These are phyloP conservation scores for Gobio gobio DNA, from an alignment of 2,113 vertebrate species.

Conservation along the genomic window DNA sequence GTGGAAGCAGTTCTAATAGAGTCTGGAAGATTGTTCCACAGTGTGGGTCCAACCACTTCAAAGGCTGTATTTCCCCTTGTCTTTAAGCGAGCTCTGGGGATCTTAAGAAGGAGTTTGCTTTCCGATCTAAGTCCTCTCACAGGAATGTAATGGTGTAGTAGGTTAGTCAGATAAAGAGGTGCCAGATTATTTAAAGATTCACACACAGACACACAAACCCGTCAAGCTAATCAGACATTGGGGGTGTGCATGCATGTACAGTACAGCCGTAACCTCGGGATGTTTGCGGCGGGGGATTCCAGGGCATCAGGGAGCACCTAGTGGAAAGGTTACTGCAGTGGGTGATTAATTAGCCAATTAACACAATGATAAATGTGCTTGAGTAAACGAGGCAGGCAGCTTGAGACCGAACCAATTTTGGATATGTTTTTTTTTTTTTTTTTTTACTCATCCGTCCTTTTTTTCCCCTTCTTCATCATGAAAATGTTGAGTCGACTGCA, in stretches of 20 bases:
- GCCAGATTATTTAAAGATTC: too few relatives aligned
- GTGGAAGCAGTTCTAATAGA: too few relatives aligned
- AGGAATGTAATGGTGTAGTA: too few relatives aligned
- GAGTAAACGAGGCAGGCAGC: slow-evolving; percentile 51
- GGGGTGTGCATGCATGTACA: slow-evolving; percentile 14
- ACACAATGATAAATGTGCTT: slow-evolving; percentile 59
- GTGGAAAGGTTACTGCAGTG: slow-evolving; percentile 45
- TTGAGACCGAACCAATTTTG: slow-evolving; percentile 42
- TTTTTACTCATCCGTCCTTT: slow-evolving; percentile 22
- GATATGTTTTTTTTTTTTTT: slow-evolving; percentile 45
- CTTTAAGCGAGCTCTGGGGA: too few relatives aligned
- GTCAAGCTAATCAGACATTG: neutral
- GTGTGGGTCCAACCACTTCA: too few relatives aligned
- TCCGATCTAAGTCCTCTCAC: too few relatives aligned
- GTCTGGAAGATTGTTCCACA: too few relatives aligned
- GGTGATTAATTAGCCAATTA: slow-evolving; percentile 66
- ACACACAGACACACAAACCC: slow-evolving; percentile 24
- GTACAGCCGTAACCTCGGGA: neutral
- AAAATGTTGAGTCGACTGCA: slow-evolving; percentile 54
- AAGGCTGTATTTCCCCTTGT: too few relatives aligned
- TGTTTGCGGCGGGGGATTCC: slow-evolving; percentile 36
- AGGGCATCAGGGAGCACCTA: slow-evolving; percentile 39
- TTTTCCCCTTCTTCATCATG: slow-evolving; percentile 36
- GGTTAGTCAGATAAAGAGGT: too few relatives aligned
- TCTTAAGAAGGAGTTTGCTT: too few relatives aligned